Percentiles rank a stretch among this genome's conserved stretches.
Conservation (phyloP, 2,113 vertebrate genomes). For the Gymnocephalus cernua region DNA sequence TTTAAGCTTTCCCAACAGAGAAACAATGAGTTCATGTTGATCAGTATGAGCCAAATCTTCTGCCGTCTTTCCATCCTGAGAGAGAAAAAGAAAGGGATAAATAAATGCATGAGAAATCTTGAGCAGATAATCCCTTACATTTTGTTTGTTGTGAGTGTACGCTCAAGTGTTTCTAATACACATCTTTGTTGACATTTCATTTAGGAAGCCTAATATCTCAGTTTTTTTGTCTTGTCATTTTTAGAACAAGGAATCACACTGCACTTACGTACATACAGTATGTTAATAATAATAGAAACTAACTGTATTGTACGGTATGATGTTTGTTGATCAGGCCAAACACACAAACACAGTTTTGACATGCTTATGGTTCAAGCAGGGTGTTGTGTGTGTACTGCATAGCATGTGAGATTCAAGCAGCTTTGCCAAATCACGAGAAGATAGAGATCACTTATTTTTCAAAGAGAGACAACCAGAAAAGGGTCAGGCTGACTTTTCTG, state of each 20-base stretch:
- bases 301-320: background rate
- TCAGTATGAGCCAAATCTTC: constrained; percentile 92
- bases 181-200: background rate
- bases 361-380: background rate
- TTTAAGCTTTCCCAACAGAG: constrained; percentile 90
- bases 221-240: background rate
- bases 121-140: background rate
- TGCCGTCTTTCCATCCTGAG: constrained; percentile 94
- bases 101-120: background rate
- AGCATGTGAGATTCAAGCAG: background rate
- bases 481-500: background rate
- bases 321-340: background rate
- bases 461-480: background rate
- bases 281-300: background rate
- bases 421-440: background rate
- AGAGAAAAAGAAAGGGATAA: constrained; percentile 2
- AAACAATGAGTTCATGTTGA: constrained; percentile 89
- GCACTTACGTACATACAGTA: background rate
- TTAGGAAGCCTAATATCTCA: background rate
- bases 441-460: background rate
- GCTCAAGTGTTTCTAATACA: background rate
- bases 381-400: background rate
- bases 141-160: background rate
- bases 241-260: background rate
- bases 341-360: background rate